Percentiles rank a stretch among this genome's conserved stretches.
Conservation (phyloP, 1,140 invertebrate species). For the Coptotermes formosanus region DNA sequence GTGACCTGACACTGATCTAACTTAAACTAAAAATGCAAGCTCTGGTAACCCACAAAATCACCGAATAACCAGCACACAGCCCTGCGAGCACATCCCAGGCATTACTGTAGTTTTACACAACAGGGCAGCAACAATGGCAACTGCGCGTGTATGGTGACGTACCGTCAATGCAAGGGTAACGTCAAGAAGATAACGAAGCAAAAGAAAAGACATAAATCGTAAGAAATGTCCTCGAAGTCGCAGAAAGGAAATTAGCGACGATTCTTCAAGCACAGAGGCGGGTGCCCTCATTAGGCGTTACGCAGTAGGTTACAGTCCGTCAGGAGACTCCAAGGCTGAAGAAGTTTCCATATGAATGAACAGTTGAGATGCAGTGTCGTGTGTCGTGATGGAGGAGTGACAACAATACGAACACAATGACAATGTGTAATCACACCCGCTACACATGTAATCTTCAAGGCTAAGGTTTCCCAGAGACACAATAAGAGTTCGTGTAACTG, state of each 20-base stretch:
- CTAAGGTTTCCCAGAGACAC: not conserved
- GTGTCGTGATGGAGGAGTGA: not conserved
- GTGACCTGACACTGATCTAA: too few species aligned
- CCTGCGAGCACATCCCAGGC: too few species aligned
- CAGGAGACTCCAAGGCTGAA: not conserved
- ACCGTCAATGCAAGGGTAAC: not conserved
- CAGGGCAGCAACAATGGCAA: too few species aligned
- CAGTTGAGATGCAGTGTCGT: not conserved
- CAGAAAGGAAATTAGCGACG: slow-evolving; percentile 11
- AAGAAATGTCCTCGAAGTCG: not conserved
- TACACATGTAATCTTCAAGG: not conserved
- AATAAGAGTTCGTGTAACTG: not conserved
- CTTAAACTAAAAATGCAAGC: too few species aligned
- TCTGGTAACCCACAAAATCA: too few species aligned
- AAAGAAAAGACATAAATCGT: not conserved
- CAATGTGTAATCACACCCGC: not conserved
- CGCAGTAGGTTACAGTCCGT: not conserved
- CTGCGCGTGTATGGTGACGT: too few species aligned
- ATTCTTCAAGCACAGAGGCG: not conserved
- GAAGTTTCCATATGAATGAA: not conserved
- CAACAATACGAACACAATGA: not conserved
- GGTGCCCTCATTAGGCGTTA: not conserved
- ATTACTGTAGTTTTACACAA: too few species aligned
- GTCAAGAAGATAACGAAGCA: not conserved
- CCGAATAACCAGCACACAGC: too few species aligned